Percentiles rank a stretch among this genome's conserved stretches.
Conservation (phyloP, 2,888 invertebrate genomes). For the Sussaba pulchella region DNA sequence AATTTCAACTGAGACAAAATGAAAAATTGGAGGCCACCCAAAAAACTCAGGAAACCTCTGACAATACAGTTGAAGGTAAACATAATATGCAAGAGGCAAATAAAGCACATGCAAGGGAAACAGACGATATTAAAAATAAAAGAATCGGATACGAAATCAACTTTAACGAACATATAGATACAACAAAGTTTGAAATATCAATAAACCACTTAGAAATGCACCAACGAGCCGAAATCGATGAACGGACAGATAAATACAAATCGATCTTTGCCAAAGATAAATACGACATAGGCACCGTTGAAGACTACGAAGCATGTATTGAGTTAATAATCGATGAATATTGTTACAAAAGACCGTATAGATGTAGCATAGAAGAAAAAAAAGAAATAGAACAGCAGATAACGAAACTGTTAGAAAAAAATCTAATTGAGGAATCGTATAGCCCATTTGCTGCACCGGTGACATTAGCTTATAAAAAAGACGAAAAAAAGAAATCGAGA, state of each 20-base stretch:
- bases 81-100: background rate
- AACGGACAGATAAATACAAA: slow-evolving; percentile 41
- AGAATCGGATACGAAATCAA: slow-evolving; percentile 25
- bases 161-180: slow-evolving; percentile 53
- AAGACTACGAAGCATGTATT: slow-evolving; percentile 38
- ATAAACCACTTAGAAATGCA: slow-evolving; percentile 44
- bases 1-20: slow-evolving; percentile 61
- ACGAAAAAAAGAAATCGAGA: slow-evolving; percentile 50
- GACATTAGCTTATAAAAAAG: slow-evolving; percentile 54
- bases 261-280: slow-evolving; percentile 52
- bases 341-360: slow-evolving; percentile 45
- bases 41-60: slow-evolving; percentile 22
- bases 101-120: slow-evolving; percentile 3
- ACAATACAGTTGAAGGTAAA: background rate
- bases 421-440: slow-evolving; percentile 46
- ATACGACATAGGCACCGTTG: slow-evolving; percentile 58
- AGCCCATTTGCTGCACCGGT: slow-evolving; percentile 57
- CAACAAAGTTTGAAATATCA: slow-evolving; percentile 24
- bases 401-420: slow-evolving; percentile 43
- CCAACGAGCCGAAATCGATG: slow-evolving; percentile 22
- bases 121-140: slow-evolving; percentile 4
- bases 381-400: slow-evolving; percentile 50
- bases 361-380: slow-evolving; percentile 51
- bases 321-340: slow-evolving; percentile 35
- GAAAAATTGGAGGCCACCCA: slow-evolving; percentile 40